phyloP scores from a whole-genome alignment of 2,797 vertebrate genomes.

The Phaenicophaeus curvirostris region DNA sequence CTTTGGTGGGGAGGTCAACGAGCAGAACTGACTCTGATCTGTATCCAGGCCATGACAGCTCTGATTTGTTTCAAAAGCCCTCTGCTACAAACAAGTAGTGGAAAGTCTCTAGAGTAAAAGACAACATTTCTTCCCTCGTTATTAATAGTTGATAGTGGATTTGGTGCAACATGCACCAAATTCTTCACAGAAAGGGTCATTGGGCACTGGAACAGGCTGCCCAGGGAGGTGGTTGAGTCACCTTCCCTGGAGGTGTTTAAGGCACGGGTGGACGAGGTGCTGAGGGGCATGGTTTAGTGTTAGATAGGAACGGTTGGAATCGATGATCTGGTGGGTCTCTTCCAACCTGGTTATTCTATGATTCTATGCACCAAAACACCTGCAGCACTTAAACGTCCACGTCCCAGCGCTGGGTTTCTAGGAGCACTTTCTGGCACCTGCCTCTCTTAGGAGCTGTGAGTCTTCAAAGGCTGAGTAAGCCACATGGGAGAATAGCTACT shows the following conservation, averaged over 20 bases:
- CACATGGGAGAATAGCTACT: not conserved
- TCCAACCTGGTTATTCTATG: too few species aligned
- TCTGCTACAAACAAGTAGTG: not conserved
- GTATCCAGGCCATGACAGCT: not conserved
- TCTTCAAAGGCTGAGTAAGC: conserved; percentile 25
- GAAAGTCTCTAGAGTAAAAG: not conserved
- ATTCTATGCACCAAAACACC: too few species aligned
- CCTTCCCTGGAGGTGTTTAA: too few species aligned
- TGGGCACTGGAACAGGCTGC: too few species aligned
- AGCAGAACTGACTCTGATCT: not conserved
- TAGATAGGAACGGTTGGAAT: too few species aligned
- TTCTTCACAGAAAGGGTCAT: too few species aligned
- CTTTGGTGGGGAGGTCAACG: not conserved
- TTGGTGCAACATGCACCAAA: not conserved
- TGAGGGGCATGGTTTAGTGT: too few species aligned
- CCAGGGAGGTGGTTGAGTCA: too few species aligned
- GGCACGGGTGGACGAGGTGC: too few species aligned
- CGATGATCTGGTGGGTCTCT: too few species aligned
- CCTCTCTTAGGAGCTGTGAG: not conserved
- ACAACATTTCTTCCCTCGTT: not conserved
- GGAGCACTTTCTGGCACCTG: not conserved
- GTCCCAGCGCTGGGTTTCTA: not conserved
- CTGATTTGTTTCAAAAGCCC: not conserved
- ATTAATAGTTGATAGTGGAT: not conserved
- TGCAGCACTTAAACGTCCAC: not conserved